Evolutionary conservation across 2,888 invertebrate genomes (phyloP).

Genomic region (Athripsodes cinereus): DNA sequence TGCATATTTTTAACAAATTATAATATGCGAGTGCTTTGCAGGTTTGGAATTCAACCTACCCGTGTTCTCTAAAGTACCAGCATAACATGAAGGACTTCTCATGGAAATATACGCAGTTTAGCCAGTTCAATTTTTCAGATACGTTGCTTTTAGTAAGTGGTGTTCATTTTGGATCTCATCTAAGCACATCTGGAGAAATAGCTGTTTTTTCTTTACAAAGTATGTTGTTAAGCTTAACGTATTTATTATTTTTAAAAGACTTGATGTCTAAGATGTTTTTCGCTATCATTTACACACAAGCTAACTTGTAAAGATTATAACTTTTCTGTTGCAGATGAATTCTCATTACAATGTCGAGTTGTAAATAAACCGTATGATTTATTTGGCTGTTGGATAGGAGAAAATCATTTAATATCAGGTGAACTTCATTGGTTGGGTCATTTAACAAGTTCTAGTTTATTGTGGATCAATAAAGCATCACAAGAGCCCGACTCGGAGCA

Average conservation of each 20-base stretch:
- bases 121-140: constrained; percentile 78
- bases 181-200: constrained; percentile 79
- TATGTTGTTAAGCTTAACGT: constrained; percentile 33
- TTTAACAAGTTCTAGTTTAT: constrained; percentile 63
- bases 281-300: no score
- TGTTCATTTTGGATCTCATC: constrained; percentile 70
- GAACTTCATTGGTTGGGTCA: constrained; percentile 76
- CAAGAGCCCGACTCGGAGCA: constrained; percentile 75
- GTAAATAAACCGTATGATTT: constrained; percentile 82
- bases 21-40: constrained; percentile 38
- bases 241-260: constrained; percentile 1
- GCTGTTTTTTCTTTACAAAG: constrained; percentile 74
- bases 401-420: constrained; percentile 72
- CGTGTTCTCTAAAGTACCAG: constrained; percentile 60
- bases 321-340: constrained; percentile 47
- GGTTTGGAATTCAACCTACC: constrained; percentile 74
- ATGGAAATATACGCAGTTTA: constrained; percentile 85
- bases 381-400: constrained; percentile 86
- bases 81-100: constrained; percentile 73
- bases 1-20: no score
- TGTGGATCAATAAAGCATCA: constrained; percentile 78
- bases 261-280: no score
- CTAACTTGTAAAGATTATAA: no score
- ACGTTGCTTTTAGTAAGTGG: constrained; percentile 77
- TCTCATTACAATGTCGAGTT: constrained; percentile 65